phyloP scores from a whole-genome alignment of 2,888 invertebrate genomes.

The Ectemnius continuus region DNA sequence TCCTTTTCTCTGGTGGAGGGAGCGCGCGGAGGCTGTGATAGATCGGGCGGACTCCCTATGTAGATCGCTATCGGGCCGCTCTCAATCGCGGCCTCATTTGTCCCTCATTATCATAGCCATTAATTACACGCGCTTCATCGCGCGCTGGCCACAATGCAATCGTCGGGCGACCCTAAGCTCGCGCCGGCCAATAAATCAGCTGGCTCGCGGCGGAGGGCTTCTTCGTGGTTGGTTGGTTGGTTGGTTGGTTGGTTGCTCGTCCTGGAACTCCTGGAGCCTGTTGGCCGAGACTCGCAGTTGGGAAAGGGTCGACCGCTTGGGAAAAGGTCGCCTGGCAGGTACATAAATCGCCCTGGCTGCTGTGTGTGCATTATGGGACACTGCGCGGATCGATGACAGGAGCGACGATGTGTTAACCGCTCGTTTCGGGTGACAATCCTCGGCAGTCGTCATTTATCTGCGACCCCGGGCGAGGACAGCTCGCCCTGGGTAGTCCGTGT shows the following conservation, averaged over 20 bases:
- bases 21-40: background rate
- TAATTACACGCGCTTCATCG: background rate
- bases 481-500: slow-evolving; percentile 70
- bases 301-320: slow-evolving; percentile 24
- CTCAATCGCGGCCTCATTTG: slow-evolving; percentile 7
- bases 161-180: background rate
- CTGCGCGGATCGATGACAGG: slow-evolving; percentile 68
- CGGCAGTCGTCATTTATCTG: slow-evolving; percentile 63
- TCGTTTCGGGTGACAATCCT: slow-evolving; percentile 65
- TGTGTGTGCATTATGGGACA: slow-evolving; percentile 54
- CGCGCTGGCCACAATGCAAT: background rate
- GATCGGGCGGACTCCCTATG: background rate
- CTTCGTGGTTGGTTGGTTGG: too few relatives aligned
- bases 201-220: slow-evolving; percentile 9
- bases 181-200: slow-evolving; percentile 21
- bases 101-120: slow-evolving; percentile 3
- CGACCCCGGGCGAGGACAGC: slow-evolving; percentile 70
- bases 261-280: background rate
- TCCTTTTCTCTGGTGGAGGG: too few relatives aligned
- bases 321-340: slow-evolving; percentile 55
- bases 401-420: slow-evolving; percentile 68
- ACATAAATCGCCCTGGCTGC: slow-evolving; percentile 55
- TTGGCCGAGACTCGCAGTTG: background rate
- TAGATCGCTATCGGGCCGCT: background rate
- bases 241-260: slow-evolving; percentile 3